Percentiles rank a stretch among this genome's conserved stretches.
These are phyloP conservation scores for Leucophora obtusa DNA, from an alignment of 2,888 invertebrate species.

Conservation along the genomic window DNA sequence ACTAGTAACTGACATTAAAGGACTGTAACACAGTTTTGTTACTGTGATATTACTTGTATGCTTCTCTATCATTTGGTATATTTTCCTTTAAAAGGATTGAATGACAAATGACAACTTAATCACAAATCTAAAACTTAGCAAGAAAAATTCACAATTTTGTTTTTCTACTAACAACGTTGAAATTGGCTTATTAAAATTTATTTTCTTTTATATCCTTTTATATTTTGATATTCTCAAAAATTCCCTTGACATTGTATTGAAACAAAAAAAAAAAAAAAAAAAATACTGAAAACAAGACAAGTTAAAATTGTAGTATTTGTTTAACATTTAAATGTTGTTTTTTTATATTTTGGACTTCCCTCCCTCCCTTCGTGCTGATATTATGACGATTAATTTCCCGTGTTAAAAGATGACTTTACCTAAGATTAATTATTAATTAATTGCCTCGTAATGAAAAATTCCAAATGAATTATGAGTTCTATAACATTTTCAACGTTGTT, in stretches of 20 bases:
- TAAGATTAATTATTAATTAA: conserved; percentile 63
- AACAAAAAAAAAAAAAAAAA: conserved; percentile 7
- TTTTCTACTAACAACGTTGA: conserved; percentile 23
- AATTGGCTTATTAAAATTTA: conserved; percentile 39
- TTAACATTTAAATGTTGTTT: conserved; percentile 49
- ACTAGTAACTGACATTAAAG: conserved; percentile 23
- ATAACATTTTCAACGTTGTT: conserved; percentile 3
- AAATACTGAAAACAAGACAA: neutral
- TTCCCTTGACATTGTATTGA: conserved; percentile 47
- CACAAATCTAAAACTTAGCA: conserved; percentile 38
- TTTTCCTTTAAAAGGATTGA: conserved; percentile 9
- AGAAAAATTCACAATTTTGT: neutral
- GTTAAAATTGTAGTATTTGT: conserved; percentile 48
- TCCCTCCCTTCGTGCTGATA: neutral
- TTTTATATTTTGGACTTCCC: conserved; percentile 2
- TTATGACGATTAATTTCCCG: conserved; percentile 33
- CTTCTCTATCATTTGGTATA: conserved; percentile 9
- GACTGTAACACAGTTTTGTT: neutral
- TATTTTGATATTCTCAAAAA: neutral
- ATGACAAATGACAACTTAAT: conserved; percentile 47
- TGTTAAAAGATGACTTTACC: conserved; percentile 29
- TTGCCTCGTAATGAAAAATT: conserved; percentile 57
- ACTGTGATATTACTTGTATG: neutral
- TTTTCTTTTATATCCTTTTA: conserved; percentile 24
- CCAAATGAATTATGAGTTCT: conserved; percentile 58